phyloP scores from a whole-genome alignment of 2,888 invertebrate species.

The Metacarcinus magister region DNA sequence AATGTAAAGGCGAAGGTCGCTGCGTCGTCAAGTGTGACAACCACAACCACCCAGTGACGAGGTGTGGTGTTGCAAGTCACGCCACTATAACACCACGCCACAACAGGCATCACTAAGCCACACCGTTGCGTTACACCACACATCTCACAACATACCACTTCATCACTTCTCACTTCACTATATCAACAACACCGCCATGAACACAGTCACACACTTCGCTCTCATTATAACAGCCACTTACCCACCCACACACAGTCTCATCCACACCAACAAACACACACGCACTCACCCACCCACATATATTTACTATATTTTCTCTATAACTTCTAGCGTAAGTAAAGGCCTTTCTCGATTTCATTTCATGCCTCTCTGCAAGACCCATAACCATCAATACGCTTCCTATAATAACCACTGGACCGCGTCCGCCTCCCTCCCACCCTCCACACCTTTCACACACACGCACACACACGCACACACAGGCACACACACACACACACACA shows the following conservation, averaged over 20 bases:
- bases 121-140: neutral
- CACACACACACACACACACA: slow-evolving; percentile 39
- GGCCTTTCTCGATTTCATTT: neutral
- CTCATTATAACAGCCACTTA: neutral
- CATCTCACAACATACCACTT: neutral
- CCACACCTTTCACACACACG: neutral
- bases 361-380: slow-evolving; percentile 11
- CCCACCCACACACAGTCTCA: neutral
- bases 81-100: neutral
- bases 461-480: slow-evolving; percentile 7
- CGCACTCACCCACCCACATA: neutral
- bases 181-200: neutral
- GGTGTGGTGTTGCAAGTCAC: slow-evolving; percentile 19
- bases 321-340: neutral
- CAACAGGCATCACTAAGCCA: neutral
- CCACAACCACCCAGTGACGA: neutral
- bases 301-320: neutral
- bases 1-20: neutral
- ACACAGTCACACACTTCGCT: neutral
- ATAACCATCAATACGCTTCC: neutral
- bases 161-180: neutral
- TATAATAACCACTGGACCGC: neutral
- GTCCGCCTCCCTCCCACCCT: neutral
- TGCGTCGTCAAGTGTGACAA: neutral
- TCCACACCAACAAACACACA: neutral